Evolutionary conservation across 1,140 invertebrate genomes (phyloP).

Genomic region (Habropoda laboriosa): DNA sequence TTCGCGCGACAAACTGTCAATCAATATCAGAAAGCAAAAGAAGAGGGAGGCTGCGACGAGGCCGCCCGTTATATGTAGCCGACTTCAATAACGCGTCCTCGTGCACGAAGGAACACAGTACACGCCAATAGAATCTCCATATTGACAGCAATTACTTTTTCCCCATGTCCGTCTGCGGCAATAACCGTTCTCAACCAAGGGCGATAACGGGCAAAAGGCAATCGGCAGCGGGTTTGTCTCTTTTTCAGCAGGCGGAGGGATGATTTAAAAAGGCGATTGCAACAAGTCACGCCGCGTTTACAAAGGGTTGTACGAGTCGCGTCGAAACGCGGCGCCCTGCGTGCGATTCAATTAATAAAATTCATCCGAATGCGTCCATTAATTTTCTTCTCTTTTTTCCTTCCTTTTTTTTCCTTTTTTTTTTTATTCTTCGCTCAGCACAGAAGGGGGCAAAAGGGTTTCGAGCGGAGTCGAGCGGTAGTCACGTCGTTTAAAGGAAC

Average conservation of each 20-base stretch:
- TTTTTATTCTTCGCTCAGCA: too few relatives aligned
- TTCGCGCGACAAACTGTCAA: too few relatives aligned
- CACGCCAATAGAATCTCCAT: constrained; percentile 39
- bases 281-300: constrained; percentile 66
- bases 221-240: constrained; percentile 54
- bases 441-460: constrained; percentile 69
- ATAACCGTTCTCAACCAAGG: constrained; percentile 53
- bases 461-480: constrained; percentile 63
- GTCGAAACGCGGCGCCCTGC: constrained; percentile 61
- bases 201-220: constrained; percentile 64
- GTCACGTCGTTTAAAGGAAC: constrained; percentile 74
- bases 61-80: not conserved
- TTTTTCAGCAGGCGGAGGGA: constrained; percentile 44
- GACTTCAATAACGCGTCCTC: constrained; percentile 32
- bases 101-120: constrained; percentile 36
- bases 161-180: constrained; percentile 36
- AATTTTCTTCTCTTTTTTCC: constrained; percentile 72
- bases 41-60: not conserved
- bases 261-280: constrained; percentile 62
- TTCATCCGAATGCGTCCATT: constrained; percentile 78
- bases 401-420: too few relatives aligned
- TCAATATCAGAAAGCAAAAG: too few relatives aligned
- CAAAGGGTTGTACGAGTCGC: constrained; percentile 59
- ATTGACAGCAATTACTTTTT: constrained; percentile 51
- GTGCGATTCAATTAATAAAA: constrained; percentile 80